Evolutionary conservation across 1,140 invertebrate species (phyloP).

Genomic region (Ostrea denselamellosa): DNA sequence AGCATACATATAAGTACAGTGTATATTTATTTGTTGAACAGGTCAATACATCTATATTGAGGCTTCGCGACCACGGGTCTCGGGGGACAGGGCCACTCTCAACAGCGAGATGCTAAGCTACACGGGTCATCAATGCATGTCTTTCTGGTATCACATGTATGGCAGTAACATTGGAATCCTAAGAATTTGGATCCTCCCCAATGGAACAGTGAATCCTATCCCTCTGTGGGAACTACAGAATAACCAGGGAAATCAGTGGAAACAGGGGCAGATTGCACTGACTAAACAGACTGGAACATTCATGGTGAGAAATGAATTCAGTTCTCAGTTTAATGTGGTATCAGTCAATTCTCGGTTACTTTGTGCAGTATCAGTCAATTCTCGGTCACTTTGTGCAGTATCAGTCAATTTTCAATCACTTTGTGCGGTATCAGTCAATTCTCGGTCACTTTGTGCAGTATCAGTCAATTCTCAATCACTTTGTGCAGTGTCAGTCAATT

Average conservation of each 20-base stretch:
- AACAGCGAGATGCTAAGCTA: slow-evolving; percentile 64
- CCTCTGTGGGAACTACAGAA: slow-evolving; percentile 68
- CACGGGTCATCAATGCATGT: slow-evolving; percentile 58
- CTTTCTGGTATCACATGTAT: slow-evolving; percentile 76
- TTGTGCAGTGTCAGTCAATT: no score
- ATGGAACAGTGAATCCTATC: slow-evolving; percentile 58
- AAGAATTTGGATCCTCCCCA: slow-evolving; percentile 60
- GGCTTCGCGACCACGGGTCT: slow-evolving; percentile 52
- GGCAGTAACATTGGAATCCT: slow-evolving; percentile 65
- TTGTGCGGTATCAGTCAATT: no score
- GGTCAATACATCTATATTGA: slow-evolving; percentile 74
- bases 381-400: no score
- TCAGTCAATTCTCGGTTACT: no score
- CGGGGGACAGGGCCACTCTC: slow-evolving; percentile 62
- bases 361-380: no score
- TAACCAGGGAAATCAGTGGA: slow-evolving; percentile 61
- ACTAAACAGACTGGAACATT: slow-evolving; percentile 60
- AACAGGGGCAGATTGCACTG: slow-evolving; percentile 58
- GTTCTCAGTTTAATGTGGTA: background rate
- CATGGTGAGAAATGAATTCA: slow-evolving; percentile 58
- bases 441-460: no score
- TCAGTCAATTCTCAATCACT: no score
- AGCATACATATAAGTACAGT: background rate
- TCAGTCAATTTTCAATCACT: no score
- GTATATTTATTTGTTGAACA: slow-evolving; percentile 16